Evolutionary conservation across 1,140 invertebrate species (phyloP), one percentile per base, ranked within the genome.

Genomic region (Cylas formicarius): DNA sequence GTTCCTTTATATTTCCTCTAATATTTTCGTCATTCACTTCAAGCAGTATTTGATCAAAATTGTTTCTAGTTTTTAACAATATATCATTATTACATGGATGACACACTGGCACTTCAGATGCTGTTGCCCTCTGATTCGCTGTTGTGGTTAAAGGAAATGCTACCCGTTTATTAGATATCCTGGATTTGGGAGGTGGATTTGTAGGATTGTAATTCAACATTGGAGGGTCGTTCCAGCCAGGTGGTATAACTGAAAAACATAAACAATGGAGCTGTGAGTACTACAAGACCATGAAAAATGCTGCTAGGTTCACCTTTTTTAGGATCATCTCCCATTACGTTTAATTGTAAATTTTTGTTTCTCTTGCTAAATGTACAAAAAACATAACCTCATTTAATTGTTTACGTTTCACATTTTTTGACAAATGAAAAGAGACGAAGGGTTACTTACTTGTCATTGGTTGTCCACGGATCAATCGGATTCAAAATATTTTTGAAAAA

Each of bases 171-270:
- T 57, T 62, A n/a, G 29, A 39, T 41, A 62, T 62, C 22, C 60
- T 46, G 9, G 56, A 57, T 48, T 60, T 62, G 13, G 60, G 60
- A 9, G 58, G 56, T 26, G 60, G 56, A 44, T 62, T 60, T 21
- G 47, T 26, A 14, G 54, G 9, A 42, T 29, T 56, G 27, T 58
- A 61, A 34, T 53, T 56, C 14, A 62, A 41, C 43, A 57, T 53
- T 21, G 60, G 60, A 11, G 60, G 60, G 40, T 62, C 60, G 52
- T 62, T 62, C 60, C 60, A 62, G 7, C 60, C 60, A 0, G 57
- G 60, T 3, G 45, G 37, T n/a, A n/a, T n/a, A n/a, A n/a, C n/a
- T n/a, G 49, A 48, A 44, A 9, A 41, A 48, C 44, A 38, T 21
- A 50, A 50, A 5, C 9, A 22, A 26, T 26, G n/a, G n/a, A n/a